phyloP scores from a whole-genome alignment of 2,888 invertebrate genomes.

The Philopedon plagiatum region DNA sequence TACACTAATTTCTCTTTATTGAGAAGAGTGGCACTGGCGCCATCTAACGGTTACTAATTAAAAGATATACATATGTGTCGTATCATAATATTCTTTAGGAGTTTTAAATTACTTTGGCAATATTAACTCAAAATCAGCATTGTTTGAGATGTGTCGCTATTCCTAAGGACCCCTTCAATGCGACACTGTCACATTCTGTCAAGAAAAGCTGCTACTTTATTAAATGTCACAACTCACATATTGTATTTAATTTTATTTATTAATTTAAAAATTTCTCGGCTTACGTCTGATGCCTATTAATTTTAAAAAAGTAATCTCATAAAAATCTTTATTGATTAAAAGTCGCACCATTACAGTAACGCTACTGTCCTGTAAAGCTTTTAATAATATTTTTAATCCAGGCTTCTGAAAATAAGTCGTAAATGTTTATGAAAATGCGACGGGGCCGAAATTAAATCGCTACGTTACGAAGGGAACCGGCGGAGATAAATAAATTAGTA shows the following conservation, averaged over 20 bases:
- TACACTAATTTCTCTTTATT: too few relatives aligned
- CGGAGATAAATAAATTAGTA: slow-evolving; percentile 42
- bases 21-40: too few relatives aligned
- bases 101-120: too few relatives aligned
- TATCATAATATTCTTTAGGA: too few relatives aligned
- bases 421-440: slow-evolving; percentile 46
- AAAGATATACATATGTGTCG: too few relatives aligned
- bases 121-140: too few relatives aligned
- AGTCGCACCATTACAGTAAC: not conserved
- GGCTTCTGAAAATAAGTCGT: slow-evolving; percentile 39
- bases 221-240: not conserved
- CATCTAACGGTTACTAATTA: too few relatives aligned
- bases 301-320: not conserved
- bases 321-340: slow-evolving; percentile 16
- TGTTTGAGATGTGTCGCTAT: too few relatives aligned
- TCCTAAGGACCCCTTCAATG: too few relatives aligned
- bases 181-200: too few relatives aligned
- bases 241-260: too few relatives aligned
- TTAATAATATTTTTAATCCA: slow-evolving; percentile 45
- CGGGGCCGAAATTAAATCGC: slow-evolving; percentile 43
- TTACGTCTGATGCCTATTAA: not conserved
- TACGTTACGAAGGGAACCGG: slow-evolving; percentile 27
- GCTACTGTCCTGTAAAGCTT: slow-evolving; percentile 28
- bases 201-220: not conserved
- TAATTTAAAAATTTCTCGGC: not conserved